These are phyloP conservation scores for Prunella strophiata DNA, from an alignment of 2,797 vertebrate genomes.

Conservation along the genomic window DNA sequence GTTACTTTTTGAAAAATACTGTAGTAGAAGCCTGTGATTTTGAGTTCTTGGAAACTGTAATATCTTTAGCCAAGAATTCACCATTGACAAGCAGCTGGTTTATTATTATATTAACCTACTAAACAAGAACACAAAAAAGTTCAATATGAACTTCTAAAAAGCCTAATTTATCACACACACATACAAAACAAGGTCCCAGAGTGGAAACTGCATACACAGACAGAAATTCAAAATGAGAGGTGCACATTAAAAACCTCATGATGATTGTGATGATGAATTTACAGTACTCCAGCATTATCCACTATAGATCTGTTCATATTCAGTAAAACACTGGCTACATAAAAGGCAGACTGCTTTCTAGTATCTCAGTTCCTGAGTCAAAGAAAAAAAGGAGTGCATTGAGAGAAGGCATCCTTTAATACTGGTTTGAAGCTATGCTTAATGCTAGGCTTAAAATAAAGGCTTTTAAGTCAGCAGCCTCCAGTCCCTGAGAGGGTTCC, in stretches of 20 bases:
- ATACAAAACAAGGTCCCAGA: background rate
- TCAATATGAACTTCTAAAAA: background rate
- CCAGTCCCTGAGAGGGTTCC: background rate
- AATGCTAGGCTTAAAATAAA: constrained; percentile 49
- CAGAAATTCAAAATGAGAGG: background rate
- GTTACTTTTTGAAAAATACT: background rate
- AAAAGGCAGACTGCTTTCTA: constrained; percentile 20
- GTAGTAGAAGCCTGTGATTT: background rate
- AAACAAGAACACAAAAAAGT: background rate
- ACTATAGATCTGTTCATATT: background rate
- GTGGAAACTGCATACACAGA: background rate
- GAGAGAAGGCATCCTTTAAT: constrained; percentile 27
- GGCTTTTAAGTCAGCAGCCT: constrained; percentile 46
- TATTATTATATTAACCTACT: background rate
- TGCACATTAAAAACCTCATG: background rate
- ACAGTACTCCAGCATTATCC: background rate
- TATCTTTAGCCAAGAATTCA: background rate
- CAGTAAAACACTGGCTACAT: constrained; percentile 22
- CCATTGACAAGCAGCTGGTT: background rate
- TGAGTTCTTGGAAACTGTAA: background rate
- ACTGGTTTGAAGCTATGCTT: constrained; percentile 53
- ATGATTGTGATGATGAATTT: background rate
- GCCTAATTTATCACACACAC: background rate
- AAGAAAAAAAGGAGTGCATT: constrained; percentile 16
- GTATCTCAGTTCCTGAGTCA: background rate